Evolutionary conservation across 2,797 vertebrate genomes (phyloP).

Genomic region (Melanogrammus aeglefinus): DNA sequence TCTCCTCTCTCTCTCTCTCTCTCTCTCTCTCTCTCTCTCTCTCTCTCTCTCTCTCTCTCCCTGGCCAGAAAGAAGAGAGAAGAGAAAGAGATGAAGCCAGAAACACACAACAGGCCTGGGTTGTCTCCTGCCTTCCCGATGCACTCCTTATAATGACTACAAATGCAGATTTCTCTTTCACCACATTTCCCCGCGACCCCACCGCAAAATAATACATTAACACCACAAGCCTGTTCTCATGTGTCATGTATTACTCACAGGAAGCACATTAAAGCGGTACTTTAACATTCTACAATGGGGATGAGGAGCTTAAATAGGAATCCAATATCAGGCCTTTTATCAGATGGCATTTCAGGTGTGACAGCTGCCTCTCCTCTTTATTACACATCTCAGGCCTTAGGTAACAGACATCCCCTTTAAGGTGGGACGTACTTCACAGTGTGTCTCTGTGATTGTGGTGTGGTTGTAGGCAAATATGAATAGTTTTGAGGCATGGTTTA

Average conservation of each 20-base stretch:
- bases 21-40: too few relatives aligned
- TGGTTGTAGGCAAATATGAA: conserved; percentile 58
- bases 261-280: conserved; percentile 51
- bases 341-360: conserved; percentile 57
- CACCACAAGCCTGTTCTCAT: conserved; percentile 30
- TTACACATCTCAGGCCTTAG: conserved; percentile 36
- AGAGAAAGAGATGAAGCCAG: conserved; percentile 59
- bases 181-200: too few relatives aligned
- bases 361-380: conserved; percentile 51
- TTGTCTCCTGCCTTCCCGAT: conserved; percentile 52
- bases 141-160: conserved; percentile 33
- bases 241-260: conserved; percentile 25
- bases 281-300: conserved; percentile 51
- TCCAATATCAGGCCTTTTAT: conserved; percentile 51
- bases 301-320: conserved; percentile 42
- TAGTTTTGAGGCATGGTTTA: background rate
- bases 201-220: background rate
- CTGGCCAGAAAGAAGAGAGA: conserved; percentile 44
- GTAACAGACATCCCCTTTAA: conserved; percentile 42
- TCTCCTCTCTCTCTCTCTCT: too few relatives aligned
- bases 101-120: conserved; percentile 56
- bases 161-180: too few relatives aligned
- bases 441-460: conserved; percentile 2
- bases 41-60: conserved; percentile 55
- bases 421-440: conserved; percentile 30